Base-by-base conservation (phyloP, 37 sponge, comb jelly and placozoan genomes). In the Crambe crambe region DNA sequence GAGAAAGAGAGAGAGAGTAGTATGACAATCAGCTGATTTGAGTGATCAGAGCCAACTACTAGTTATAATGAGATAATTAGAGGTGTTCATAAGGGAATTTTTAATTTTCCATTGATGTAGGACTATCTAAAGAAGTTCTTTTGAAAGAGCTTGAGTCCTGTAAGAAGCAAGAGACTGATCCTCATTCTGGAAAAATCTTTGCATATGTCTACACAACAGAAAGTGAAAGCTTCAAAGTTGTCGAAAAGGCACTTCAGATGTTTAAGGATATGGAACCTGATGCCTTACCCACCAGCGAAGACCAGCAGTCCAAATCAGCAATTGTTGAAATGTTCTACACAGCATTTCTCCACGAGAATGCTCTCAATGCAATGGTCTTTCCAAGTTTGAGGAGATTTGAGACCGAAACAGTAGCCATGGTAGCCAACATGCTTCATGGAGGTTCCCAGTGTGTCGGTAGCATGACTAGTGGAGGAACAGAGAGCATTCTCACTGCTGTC, bases 401-500 rank as follows among this genome's bases (percentile, higher is more conserved):
- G 78, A 79, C 73, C 5, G 96, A 95, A 73, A 66, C 69, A 1
- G 90, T 92, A 61, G 82, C 94, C 66, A 93, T 93, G 94, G 78
- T 76, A 41, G 87, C 90, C 8, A 40, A 70, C 68, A 82, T 93
- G 90, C 68, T 93, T 36, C 74, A 89, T 56, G 94, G 94, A 25
- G 80, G 80, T 32, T 42, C 12, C 21, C 40, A 37, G 23, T 84
- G 56, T 8, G 89, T 85, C 12, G 93, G 93, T 6, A 86, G 67
- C 61, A 56, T 91, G 56, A 95, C 95, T 5, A 82, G 88, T 26
- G 97, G 97, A 22, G 97, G 97, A 15, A 96, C 91, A 21, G 97
- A 96, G 89, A 96, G 97, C 60, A 93, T 96, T 59, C 84, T 96
- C 37, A 88, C 87, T 75, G 97, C 97, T 25, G 73, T 93, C 60